phyloP scores from a whole-genome alignment of 2,797 vertebrate genomes.

The Pipistrellus pygmaeus region DNA sequence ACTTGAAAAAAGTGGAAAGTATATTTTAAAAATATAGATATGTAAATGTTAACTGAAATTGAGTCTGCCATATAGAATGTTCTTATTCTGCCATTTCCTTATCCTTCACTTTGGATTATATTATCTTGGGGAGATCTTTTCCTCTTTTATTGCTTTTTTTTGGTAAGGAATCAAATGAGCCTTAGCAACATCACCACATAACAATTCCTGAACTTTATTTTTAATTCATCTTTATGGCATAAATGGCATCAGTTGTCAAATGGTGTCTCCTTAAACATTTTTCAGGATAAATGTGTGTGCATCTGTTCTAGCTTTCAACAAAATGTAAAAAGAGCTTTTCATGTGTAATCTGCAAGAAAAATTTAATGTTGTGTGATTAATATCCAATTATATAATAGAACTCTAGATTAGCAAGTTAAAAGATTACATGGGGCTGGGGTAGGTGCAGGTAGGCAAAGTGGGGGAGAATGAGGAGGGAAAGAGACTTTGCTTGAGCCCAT shows the following conservation, averaged over 20 bases:
- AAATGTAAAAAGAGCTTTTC: not conserved
- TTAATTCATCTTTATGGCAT: not conserved
- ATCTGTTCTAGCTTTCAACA: not conserved
- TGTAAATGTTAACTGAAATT: slow-evolving; percentile 58
- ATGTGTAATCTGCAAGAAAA: not conserved
- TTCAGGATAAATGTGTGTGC: not conserved
- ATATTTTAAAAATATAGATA: slow-evolving; percentile 22
- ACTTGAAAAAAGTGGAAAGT: not conserved
- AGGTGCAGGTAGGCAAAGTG: not conserved
- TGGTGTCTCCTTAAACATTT: not conserved
- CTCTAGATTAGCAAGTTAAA: not conserved
- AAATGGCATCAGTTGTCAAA: not conserved
- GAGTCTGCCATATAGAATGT: slow-evolving; percentile 20
- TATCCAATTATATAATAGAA: not conserved
- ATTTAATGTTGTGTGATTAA: not conserved
- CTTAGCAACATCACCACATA: not conserved
- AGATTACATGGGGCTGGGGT: not conserved
- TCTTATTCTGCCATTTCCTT: slow-evolving; percentile 36
- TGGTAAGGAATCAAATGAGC: not conserved
- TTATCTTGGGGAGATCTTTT: slow-evolving; percentile 20
- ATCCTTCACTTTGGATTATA: not conserved
- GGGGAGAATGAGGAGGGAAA: not conserved
- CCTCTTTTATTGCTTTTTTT: slow-evolving; percentile 28
- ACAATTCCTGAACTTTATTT: not conserved
- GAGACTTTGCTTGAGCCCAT: not conserved